Conservation (phyloP, 2,888 invertebrate genomes). For the Ormyrus rosae region DNA sequence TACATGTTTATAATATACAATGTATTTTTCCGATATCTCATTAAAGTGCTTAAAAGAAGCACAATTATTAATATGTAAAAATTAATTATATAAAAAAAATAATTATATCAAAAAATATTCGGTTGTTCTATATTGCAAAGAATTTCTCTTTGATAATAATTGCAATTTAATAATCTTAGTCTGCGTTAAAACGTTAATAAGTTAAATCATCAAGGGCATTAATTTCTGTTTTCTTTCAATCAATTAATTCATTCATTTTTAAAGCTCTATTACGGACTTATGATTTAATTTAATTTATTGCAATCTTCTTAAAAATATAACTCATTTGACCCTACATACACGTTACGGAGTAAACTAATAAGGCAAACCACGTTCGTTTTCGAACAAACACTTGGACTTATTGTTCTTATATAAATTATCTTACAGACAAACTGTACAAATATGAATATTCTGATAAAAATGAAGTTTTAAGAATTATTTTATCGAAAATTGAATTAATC, state of each 20-base stretch:
- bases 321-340: slow-evolving; percentile 37
- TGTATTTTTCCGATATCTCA: slow-evolving; percentile 19
- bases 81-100: slow-evolving; percentile 32
- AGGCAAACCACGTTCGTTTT: slow-evolving; percentile 49
- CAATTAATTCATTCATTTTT: slow-evolving; percentile 28
- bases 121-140: slow-evolving; percentile 23
- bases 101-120: slow-evolving; percentile 37
- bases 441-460: slow-evolving; percentile 22
- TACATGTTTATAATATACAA: slow-evolving; percentile 16
- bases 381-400: slow-evolving; percentile 46
- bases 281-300: slow-evolving; percentile 40
- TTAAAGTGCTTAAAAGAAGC: slow-evolving; percentile 17
- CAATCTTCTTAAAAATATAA: slow-evolving; percentile 38
- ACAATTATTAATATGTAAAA: slow-evolving; percentile 22
- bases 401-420: slow-evolving; percentile 47
- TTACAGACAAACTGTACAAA: slow-evolving; percentile 38
- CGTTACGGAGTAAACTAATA: slow-evolving; percentile 51
- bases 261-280: slow-evolving; percentile 36
- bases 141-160: slow-evolving; percentile 25
- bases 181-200: slow-evolving; percentile 21
- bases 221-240: slow-evolving; percentile 9
- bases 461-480: slow-evolving; percentile 22
- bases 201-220: slow-evolving; percentile 25
- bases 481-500: slow-evolving; percentile 8
- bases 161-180: slow-evolving; percentile 35